Evolutionary conservation across 2,113 vertebrate species (phyloP).

Genomic region (Bos indicus): DNA sequence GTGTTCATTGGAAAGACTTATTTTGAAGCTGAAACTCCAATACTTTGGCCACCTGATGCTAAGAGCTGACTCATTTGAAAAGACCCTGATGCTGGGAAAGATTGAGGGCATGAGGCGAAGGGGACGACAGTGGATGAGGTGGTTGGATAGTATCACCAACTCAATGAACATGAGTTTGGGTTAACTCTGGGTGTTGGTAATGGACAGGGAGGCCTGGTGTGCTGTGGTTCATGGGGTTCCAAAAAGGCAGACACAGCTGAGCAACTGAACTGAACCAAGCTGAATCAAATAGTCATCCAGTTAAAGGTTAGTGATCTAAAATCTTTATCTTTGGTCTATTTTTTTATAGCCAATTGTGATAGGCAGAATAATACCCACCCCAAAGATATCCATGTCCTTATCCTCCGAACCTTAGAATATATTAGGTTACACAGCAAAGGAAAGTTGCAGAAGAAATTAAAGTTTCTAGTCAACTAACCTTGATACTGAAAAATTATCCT

Average conservation of each 20-base stretch:
- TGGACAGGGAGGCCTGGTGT: background rate
- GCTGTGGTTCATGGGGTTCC: background rate
- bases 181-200: background rate
- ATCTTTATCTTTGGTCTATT: background rate
- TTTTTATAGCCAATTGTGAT: background rate
- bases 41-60: background rate
- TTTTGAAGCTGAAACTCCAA: background rate
- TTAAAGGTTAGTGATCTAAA: background rate
- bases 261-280: fast-evolving
- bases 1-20: background rate
- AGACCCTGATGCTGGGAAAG: background rate
- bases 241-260: background rate
- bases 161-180: background rate
- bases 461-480: background rate
- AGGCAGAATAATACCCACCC: background rate
- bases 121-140: fast-evolving
- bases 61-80: background rate
- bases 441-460: background rate
- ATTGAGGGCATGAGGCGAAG: background rate
- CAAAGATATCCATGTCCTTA: background rate
- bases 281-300: background rate
- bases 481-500: background rate
- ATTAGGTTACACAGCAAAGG: background rate
- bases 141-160: background rate
- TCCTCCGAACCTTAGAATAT: background rate